phyloP scores from a whole-genome alignment of 1,140 invertebrate genomes.

The Eufriesea mexicana region DNA sequence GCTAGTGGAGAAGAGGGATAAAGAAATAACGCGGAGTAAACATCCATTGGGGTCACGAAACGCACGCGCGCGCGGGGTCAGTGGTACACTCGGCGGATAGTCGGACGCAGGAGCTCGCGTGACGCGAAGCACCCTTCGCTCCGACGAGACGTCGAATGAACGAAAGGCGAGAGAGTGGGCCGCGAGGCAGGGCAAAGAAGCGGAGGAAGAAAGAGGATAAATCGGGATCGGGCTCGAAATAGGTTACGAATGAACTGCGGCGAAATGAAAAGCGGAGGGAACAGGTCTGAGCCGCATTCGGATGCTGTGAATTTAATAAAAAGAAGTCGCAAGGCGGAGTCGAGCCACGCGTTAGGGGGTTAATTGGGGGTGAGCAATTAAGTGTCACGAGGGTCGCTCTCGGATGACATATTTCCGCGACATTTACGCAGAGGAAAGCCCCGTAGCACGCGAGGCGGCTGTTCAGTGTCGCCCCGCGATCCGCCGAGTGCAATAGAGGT shows the following conservation, averaged over 20 bases:
- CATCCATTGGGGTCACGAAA: no score
- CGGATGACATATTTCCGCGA: constrained; percentile 40
- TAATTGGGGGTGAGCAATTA: constrained; percentile 50
- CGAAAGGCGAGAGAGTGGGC: not conserved
- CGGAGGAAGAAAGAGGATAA: not conserved
- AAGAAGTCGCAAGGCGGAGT: not conserved
- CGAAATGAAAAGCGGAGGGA: constrained; percentile 19
- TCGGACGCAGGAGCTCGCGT: not conserved
- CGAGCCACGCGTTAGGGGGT: not conserved
- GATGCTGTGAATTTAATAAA: constrained; percentile 21
- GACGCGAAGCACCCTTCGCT: not conserved
- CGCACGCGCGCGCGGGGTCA: not conserved
- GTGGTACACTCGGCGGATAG: not conserved
- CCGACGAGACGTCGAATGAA: not conserved
- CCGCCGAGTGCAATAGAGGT: constrained; percentile 5
- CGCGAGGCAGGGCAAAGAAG: not conserved
- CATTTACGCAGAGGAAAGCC: constrained; percentile 25
- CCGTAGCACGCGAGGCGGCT: not conserved
- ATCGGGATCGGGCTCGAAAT: not conserved
- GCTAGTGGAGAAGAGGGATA: no score
- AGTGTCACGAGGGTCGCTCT: constrained; percentile 25
- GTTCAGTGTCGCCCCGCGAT: not conserved
- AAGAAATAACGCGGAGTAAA: no score
- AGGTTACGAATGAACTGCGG: not conserved
- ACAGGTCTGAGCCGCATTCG: not conserved